A percentile compares a stretch with the other conserved stretches of the same genome.
Evolutionary conservation across 2,113 vertebrate genomes (phyloP).

Genomic region (Paradisaea rubra): DNA sequence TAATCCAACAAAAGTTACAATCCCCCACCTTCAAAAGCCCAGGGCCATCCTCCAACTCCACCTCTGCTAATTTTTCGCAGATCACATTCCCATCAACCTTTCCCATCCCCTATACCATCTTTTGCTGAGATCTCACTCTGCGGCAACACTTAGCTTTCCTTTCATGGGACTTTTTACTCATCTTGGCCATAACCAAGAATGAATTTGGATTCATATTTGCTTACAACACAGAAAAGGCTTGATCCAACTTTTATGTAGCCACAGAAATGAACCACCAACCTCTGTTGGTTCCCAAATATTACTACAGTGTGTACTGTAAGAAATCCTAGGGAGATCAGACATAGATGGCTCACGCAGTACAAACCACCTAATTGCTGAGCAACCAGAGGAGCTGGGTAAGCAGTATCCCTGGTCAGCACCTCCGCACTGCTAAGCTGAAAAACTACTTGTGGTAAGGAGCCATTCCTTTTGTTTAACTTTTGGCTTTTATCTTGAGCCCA

Average conservation of each 20-base stretch:
- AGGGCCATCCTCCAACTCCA: background rate
- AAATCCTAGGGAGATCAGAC: background rate
- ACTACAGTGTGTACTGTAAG: background rate
- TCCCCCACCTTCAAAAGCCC: fast-evolving
- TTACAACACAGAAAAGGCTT: background rate
- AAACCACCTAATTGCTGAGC: constrained; percentile 33
- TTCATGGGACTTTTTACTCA: background rate
- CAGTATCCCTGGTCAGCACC: background rate
- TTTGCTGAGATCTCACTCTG: background rate
- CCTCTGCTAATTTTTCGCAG: background rate
- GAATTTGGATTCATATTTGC: background rate
- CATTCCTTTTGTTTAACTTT: constrained; percentile 20
- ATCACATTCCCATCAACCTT: background rate
- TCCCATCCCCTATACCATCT: background rate
- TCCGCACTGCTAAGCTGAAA: background rate
- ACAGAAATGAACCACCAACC: constrained; percentile 9
- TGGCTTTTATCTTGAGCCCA: constrained; percentile 18
- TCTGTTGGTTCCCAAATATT: background rate
- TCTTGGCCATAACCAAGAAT: background rate
- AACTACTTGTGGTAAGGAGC: background rate
- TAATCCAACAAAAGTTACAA: background rate
- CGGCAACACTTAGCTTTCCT: background rate
- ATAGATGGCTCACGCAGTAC: background rate
- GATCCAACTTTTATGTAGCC: background rate
- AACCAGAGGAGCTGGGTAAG: background rate